phyloP scores from a whole-genome alignment of 1,140 invertebrate genomes.

The Pogonus chalceus region DNA sequence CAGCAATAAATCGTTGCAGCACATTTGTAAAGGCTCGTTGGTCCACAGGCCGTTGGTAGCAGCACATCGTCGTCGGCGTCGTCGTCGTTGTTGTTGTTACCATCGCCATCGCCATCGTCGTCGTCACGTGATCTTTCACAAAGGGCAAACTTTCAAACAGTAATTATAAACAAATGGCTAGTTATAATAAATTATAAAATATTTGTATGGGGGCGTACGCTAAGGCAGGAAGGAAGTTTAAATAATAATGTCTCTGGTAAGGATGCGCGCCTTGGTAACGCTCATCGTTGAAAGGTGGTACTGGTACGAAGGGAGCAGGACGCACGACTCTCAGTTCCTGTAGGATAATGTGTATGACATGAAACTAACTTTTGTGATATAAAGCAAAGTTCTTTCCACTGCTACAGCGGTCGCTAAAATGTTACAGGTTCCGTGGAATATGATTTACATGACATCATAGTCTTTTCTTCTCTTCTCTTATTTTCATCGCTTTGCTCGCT shows the following conservation, averaged over 20 bases:
- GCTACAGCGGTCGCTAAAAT: not conserved
- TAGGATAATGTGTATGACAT: conserved; percentile 6
- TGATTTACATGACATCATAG: too few species aligned
- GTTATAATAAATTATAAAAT: conserved; percentile 8
- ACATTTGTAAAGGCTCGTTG: too few species aligned
- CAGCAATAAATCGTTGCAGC: too few species aligned
- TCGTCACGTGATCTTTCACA: not conserved
- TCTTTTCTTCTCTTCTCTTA: too few species aligned
- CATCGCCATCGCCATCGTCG: too few species aligned
- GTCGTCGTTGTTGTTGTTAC: too few species aligned
- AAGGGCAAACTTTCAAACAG: conserved; percentile 4
- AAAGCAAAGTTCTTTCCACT: conserved; percentile 3
- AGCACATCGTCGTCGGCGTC: too few species aligned
- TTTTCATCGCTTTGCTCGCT: too few species aligned
- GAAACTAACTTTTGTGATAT: conserved; percentile 7
- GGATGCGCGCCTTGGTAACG: not conserved
- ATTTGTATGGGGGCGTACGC: not conserved
- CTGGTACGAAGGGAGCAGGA: not conserved
- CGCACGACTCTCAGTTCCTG: not conserved
- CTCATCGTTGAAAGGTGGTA: not conserved
- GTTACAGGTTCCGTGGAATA: too few species aligned
- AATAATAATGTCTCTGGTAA: not conserved
- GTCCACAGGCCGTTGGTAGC: too few species aligned
- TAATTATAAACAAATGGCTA: conserved; percentile 7
- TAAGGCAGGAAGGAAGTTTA: conserved; percentile 1